Evolutionary conservation across 2,888 invertebrate genomes (phyloP).

Genomic region (Gari tellinella): DNA sequence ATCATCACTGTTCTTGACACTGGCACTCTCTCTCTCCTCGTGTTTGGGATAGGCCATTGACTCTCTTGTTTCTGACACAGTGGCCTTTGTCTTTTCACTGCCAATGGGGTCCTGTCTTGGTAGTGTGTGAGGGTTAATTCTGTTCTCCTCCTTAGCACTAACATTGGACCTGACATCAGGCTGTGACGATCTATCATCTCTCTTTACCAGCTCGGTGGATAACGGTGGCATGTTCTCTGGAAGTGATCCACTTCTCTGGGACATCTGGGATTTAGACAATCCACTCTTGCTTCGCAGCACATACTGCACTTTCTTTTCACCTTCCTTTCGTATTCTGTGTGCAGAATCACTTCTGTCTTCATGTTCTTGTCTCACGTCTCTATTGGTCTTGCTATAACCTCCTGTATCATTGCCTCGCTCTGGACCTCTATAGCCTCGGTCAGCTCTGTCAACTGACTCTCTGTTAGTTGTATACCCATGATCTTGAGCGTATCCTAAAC

Average conservation of each 20-base stretch:
- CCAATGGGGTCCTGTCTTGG: slow-evolving; percentile 21
- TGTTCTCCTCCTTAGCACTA: too few species aligned
- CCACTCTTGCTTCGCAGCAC: slow-evolving; percentile 40
- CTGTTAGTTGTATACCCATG: too few species aligned
- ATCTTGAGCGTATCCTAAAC: too few species aligned
- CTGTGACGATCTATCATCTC: too few species aligned
- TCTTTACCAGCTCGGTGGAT: slow-evolving; percentile 12
- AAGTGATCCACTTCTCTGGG: slow-evolving; percentile 25
- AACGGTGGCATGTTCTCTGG: slow-evolving; percentile 40
- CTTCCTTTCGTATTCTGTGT: slow-evolving; percentile 7
- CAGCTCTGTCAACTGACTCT: too few species aligned
- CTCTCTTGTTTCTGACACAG: slow-evolving; percentile 1
- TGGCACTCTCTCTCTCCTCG: slow-evolving; percentile 16
- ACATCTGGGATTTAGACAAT: slow-evolving; percentile 14
- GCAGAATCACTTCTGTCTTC: too few species aligned
- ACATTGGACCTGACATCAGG: too few species aligned
- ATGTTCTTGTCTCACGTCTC: too few species aligned
- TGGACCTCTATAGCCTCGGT: too few species aligned
- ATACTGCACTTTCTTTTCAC: slow-evolving; percentile 53
- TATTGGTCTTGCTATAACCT: too few species aligned
- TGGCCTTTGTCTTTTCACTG: slow-evolving; percentile 13
- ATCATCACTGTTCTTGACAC: slow-evolving; percentile 25
- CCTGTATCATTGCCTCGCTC: too few species aligned
- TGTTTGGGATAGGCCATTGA: slow-evolving; percentile 3
- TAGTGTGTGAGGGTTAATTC: too few species aligned